Conservation (phyloP, 2,113 vertebrate species). For the Potamarius usumacintae region DNA sequence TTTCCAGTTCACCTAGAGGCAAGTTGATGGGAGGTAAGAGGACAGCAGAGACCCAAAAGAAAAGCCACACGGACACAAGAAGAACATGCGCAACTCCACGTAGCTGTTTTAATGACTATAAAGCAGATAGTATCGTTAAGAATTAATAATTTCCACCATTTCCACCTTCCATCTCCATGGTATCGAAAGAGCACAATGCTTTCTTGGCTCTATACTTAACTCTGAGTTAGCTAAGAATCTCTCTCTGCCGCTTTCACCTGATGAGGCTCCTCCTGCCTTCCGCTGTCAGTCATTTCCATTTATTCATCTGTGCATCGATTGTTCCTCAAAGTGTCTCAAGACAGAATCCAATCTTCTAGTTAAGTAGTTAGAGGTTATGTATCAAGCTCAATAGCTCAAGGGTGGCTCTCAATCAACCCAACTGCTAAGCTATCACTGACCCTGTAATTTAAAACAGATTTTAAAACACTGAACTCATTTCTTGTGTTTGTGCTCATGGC, state of each 20-base stretch:
- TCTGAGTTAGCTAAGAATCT: background rate
- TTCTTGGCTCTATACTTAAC: background rate
- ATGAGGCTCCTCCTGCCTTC: background rate
- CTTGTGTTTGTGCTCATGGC: conserved; percentile 14
- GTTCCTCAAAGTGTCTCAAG: background rate
- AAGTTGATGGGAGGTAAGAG: background rate
- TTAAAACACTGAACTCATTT: conserved; percentile 16
- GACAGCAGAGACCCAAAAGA: background rate
- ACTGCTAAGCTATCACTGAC: background rate
- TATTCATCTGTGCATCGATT: background rate
- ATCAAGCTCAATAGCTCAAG: conserved; percentile 16
- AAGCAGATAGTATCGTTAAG: background rate
- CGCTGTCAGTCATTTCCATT: background rate
- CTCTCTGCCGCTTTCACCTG: background rate
- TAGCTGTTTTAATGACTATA: background rate
- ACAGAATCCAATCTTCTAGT: conserved; percentile 4
- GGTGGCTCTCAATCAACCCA: background rate
- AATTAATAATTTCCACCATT: no score
- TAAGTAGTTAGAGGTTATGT: background rate
- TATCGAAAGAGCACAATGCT: background rate
- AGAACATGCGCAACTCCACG: background rate
- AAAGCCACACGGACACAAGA: background rate
- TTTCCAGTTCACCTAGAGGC: background rate
- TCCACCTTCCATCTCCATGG: background rate
- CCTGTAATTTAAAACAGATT: conserved; percentile 9